Evolutionary conservation across 1,140 invertebrate genomes (phyloP).

Genomic region (Cecropterus lyciades): DNA sequence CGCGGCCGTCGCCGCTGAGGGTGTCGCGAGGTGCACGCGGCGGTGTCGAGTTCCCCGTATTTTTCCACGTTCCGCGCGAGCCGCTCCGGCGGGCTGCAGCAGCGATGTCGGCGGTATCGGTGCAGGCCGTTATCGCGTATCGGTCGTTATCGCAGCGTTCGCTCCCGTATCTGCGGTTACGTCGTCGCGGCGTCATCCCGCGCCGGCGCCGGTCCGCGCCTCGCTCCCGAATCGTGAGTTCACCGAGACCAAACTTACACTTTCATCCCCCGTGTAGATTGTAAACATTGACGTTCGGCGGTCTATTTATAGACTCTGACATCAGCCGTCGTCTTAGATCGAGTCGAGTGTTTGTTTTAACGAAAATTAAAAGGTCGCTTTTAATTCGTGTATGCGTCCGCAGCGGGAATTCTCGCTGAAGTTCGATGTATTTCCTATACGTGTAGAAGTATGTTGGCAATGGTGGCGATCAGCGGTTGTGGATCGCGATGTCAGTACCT

Average conservation of each 20-base stretch:
- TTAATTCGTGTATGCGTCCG: not conserved
- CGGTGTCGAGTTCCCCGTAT: conserved; percentile 23
- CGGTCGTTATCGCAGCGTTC: conserved; percentile 70
- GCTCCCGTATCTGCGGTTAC: conserved; percentile 70
- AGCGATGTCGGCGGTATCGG: conserved; percentile 43
- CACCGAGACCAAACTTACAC: conserved; percentile 19
- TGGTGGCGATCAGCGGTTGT: not conserved
- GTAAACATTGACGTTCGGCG: conserved; percentile 63
- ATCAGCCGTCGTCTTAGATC: conserved; percentile 56
- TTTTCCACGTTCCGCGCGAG: conserved; percentile 36
- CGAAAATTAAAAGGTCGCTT: conserved; percentile 49
- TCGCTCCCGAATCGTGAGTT: conserved; percentile 9
- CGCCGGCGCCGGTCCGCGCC: conserved; percentile 8
- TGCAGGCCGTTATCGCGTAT: conserved; percentile 65
- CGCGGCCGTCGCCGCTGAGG: conserved; percentile 4
- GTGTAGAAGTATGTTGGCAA: not conserved
- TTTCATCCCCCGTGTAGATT: conserved; percentile 49
- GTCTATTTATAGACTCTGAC: conserved; percentile 64
- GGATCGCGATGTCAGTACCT: not conserved
- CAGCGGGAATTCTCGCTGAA: too few relatives aligned
- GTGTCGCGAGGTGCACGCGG: conserved; percentile 1
- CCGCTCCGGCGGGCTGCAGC: conserved; percentile 30
- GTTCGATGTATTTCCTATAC: not conserved
- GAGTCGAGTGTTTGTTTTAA: conserved; percentile 44
- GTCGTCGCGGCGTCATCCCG: conserved; percentile 58